Percentiles rank a stretch among this genome's conserved stretches.
These are phyloP conservation scores for Miichthys miiuy DNA, from an alignment of 2,797 vertebrate species.

Conservation along the genomic window DNA sequence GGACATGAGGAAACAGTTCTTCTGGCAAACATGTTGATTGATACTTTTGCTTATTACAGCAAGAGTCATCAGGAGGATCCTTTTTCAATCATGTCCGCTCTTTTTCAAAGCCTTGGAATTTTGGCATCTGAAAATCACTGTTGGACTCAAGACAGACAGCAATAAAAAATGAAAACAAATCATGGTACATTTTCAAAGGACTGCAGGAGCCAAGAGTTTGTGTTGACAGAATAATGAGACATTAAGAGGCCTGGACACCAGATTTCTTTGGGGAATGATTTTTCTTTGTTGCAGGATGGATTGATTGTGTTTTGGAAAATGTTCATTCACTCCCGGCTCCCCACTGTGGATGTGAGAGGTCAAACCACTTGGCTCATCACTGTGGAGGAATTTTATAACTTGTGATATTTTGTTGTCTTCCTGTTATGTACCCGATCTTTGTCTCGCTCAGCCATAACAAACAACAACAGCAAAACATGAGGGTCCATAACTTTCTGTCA, in stretches of 20 bases:
- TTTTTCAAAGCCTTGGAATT: constrained; percentile 34
- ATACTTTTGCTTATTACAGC: constrained; percentile 43
- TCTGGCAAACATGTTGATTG: constrained; percentile 45
- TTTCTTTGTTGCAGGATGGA: constrained; percentile 46
- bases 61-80: constrained; percentile 19
- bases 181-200: constrained; percentile 8
- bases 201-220: constrained; percentile 27
- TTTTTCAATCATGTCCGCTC: constrained; percentile 19
- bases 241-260: constrained; percentile 39
- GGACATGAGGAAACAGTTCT: constrained; percentile 11
- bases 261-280: constrained; percentile 44
- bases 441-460: constrained; percentile 20
- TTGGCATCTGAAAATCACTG: constrained; percentile 19
- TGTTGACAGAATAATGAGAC: constrained; percentile 62
- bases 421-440: constrained; percentile 34
- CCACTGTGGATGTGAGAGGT: constrained; percentile 29
- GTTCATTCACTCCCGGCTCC: constrained; percentile 21
- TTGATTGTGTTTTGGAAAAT: constrained; percentile 56
- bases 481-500: constrained; percentile 31
- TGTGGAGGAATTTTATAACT: neutral
- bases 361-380: constrained; percentile 24
- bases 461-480: constrained; percentile 5
- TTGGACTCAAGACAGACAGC: constrained; percentile 44
- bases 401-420: constrained; percentile 26
- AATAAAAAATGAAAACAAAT: constrained; percentile 39